These are phyloP conservation scores for Morpho helenor DNA, from an alignment of 2,888 invertebrate genomes.

Conservation along the genomic window DNA sequence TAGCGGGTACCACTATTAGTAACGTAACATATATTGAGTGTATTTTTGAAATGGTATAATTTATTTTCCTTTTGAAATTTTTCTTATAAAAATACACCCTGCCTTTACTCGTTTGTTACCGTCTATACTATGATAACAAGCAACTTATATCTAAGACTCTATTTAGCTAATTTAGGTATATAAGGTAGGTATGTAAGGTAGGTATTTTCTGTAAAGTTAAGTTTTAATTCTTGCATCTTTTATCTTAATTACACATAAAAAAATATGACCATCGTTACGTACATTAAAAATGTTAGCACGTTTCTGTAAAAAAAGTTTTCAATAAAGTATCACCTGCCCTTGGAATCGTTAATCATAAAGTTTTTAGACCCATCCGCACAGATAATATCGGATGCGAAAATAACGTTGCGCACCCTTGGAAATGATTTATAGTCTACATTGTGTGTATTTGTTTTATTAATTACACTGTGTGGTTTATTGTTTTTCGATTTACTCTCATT, in stretches of 20 bases:
- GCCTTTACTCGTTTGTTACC: too few species aligned
- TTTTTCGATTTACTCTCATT: neutral
- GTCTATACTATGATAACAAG: too few species aligned
- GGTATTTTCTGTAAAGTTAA: too few species aligned
- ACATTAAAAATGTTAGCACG: conserved; percentile 12
- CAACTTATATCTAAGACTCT: too few species aligned
- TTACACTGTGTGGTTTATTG: neutral
- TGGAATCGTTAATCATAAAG: conserved; percentile 28
- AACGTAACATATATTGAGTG: too few species aligned
- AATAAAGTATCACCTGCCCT: conserved; percentile 26
- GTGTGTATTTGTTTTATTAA: conserved; percentile 1
- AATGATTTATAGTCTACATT: conserved; percentile 23
- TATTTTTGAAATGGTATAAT: too few species aligned
- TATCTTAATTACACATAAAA: conserved; percentile 1
- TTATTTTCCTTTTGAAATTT: too few species aligned
- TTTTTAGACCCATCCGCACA: conserved; percentile 23
- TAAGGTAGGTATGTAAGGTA: too few species aligned
- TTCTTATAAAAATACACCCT: too few species aligned
- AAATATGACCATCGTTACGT: neutral
- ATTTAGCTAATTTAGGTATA: too few species aligned
- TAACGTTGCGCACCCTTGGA: conserved; percentile 19
- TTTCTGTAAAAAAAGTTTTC: conserved; percentile 12
- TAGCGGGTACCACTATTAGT: too few species aligned
- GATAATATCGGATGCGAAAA: conserved; percentile 31
- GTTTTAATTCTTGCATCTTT: neutral